Evolutionary conservation across 2,797 vertebrate genomes (phyloP), one percentile per base, ranked within the genome.

Genomic region (Aeoliscus strigatus): DNA sequence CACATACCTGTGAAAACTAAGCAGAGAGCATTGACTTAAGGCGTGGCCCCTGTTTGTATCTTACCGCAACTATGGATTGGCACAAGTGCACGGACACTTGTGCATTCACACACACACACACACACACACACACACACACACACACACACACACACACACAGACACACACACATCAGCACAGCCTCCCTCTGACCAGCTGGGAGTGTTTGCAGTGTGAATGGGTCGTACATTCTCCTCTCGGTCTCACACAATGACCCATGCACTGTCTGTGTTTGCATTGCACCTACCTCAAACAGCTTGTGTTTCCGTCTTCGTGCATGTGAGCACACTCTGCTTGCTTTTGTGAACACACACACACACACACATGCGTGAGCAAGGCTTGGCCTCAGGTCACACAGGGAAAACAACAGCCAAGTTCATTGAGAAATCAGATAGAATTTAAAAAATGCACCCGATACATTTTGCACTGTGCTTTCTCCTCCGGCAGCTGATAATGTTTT

Each of bases 251-350:
- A 79, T 79, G 77, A 77, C 70, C 77, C 60, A 11, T 77, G 76
- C 70, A 39, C 77, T 70, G 81, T 82, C 83, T 85, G 70, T 86
- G 82, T 87, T 87, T 86, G 78, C 82, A 62, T 77, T 79, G 75
- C 70, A 35, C 78, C 76, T 28, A 81, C 71, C 73, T 81, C 83
- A 86, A 86, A 87, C 82, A 86, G 57, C 43, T 9, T 8, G 37
- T 27, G 43, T 79, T 85, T 82, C 81, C 73, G 61, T 75, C 77
- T 60, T 44, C 33, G 56, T 14, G 51, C 63, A 41, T 53, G 72
- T 60, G 36, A 72, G 71, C 75, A 55, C 66, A 60, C 66, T 62
- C 47, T 38, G 66, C 62, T 42, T 1, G 71, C 77, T 73, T 80
- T 83, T 81, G 79, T 78, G 36, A 51, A 38, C 48, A 61, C 59